phyloP scores from a whole-genome alignment of 2,888 invertebrate species.

The Mimumesa dahlbomi region DNA sequence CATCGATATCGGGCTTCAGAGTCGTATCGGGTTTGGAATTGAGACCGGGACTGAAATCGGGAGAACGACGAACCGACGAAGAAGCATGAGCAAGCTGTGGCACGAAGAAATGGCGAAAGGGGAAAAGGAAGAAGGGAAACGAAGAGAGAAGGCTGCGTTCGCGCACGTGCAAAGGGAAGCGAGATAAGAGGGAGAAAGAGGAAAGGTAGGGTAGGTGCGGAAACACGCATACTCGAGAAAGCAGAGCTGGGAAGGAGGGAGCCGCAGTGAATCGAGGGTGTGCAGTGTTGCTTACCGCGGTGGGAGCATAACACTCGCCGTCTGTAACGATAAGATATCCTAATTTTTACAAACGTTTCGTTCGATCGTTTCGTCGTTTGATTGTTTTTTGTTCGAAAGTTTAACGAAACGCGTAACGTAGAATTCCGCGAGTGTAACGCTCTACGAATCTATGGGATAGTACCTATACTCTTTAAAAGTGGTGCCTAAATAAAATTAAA shows the following conservation, averaged over 20 bases:
- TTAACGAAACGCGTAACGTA: too few species aligned
- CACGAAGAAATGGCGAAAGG: too few species aligned
- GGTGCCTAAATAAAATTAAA: slow-evolving; percentile 70
- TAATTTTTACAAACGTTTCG: slow-evolving; percentile 52
- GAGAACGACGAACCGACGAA: too few species aligned
- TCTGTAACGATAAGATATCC: slow-evolving; percentile 56
- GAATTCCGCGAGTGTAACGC: neutral
- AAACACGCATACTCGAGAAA: slow-evolving; percentile 14
- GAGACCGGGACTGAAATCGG: too few species aligned
- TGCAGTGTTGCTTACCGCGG: slow-evolving; percentile 75
- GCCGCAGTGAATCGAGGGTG: slow-evolving; percentile 58
- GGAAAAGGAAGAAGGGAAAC: too few species aligned
- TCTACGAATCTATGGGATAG: neutral
- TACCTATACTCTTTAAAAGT: slow-evolving; percentile 30
- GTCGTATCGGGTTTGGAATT: too few species aligned
- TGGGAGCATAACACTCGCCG: slow-evolving; percentile 75
- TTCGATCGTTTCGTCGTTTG: slow-evolving; percentile 2
- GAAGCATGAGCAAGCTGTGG: too few species aligned
- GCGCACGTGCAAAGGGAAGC: too few species aligned
- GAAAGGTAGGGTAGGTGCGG: too few species aligned
- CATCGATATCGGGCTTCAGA: too few species aligned
- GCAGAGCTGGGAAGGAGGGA: slow-evolving; percentile 56
- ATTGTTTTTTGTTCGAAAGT: slow-evolving; percentile 10
- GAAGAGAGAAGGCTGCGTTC: slow-evolving; percentile 3
- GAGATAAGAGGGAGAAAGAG: too few species aligned